Conservation (phyloP, 1,140 invertebrate species). For the Plectus sambesii region DNA sequence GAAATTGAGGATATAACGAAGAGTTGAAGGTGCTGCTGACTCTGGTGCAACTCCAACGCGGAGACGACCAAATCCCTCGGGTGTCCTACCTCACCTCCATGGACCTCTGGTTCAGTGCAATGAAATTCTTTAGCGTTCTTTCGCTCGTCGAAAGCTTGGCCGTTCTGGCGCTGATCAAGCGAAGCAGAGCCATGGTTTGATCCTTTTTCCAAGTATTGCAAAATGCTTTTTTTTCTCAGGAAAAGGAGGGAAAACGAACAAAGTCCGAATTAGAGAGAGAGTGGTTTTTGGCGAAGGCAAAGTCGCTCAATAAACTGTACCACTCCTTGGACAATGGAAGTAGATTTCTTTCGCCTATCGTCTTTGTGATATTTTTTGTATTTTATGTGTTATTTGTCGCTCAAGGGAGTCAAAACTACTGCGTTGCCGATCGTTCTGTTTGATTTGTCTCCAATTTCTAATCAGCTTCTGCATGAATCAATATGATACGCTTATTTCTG, state of each 20-base stretch:
- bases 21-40: slow-evolving; percentile 35
- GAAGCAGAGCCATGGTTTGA: slow-evolving; percentile 36
- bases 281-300: slow-evolving; percentile 20
- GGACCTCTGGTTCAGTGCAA: slow-evolving; percentile 42
- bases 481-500: too few relatives aligned
- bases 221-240: slow-evolving; percentile 23
- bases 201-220: slow-evolving; percentile 10
- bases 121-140: slow-evolving; percentile 40
- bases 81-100: slow-evolving; percentile 42
- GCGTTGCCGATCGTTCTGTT: too few relatives aligned
- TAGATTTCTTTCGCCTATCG: slow-evolving; percentile 37
- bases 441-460: too few relatives aligned
- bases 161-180: slow-evolving; percentile 40
- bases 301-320: slow-evolving; percentile 33
- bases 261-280: slow-evolving; percentile 37
- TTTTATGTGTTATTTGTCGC: slow-evolving; percentile 40
- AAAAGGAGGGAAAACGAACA: slow-evolving; percentile 33
- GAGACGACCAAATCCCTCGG: slow-evolving; percentile 33
- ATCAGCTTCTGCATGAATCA: too few relatives aligned
- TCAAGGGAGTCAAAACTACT: slow-evolving; percentile 32
- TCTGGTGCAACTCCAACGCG: slow-evolving; percentile 44
- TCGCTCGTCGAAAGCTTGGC: slow-evolving; percentile 35
- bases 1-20: too few relatives aligned
- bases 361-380: slow-evolving; percentile 39
- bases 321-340: slow-evolving; percentile 33